Base-by-base conservation (phyloP, 2,888 invertebrate species). In the Xestia c-nigrum region DNA sequence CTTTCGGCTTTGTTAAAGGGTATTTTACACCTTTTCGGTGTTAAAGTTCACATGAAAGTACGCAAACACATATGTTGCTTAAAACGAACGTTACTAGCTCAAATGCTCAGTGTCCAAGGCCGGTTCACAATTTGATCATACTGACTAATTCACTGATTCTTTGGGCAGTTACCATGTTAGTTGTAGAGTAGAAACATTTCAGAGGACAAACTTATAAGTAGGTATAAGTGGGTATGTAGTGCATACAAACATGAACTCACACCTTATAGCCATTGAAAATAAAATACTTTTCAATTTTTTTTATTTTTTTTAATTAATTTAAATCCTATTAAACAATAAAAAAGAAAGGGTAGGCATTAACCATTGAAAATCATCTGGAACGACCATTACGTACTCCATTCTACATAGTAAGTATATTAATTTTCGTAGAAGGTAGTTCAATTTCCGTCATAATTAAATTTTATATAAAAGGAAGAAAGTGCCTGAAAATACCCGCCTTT, bases 381-480 rank as follows among this genome's bases (percentile, higher is more conserved):
- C 31, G 31, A 31, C 31, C 31, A 31, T 31, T 31, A 31, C 31
- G 3, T 31, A 31, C 31, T 31, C 31, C 31, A n/a, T n/a, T n/a
- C n/a, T n/a, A n/a, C n/a, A 14, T 14, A 19, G 0, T 43, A 14
- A n/a, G 21, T 67, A 38, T 38, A 38, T 31, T 31, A 1, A 21
- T 43, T 21, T 19, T 14, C 7, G 14, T 14, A 3, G 3, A 46
- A 12, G 57, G 9, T 4, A 40, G 14, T 40, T 46, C 10, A 75
- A 16, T 65, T 24, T 38, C 19, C 31, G 2, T 38, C 31, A 5
- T 14, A 52, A 61, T 52, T 43, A 16, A 61, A n/a, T 61, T 43
- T 24, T 24, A 21, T 46, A 24, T 19, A 52, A 74, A 52, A 55
- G 24, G 43, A 59, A 31, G 0, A 76, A 78, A 74, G 9, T 46